Evolutionary conservation across 2,113 vertebrate species (phyloP).

Genomic region (Perccottus glenii): DNA sequence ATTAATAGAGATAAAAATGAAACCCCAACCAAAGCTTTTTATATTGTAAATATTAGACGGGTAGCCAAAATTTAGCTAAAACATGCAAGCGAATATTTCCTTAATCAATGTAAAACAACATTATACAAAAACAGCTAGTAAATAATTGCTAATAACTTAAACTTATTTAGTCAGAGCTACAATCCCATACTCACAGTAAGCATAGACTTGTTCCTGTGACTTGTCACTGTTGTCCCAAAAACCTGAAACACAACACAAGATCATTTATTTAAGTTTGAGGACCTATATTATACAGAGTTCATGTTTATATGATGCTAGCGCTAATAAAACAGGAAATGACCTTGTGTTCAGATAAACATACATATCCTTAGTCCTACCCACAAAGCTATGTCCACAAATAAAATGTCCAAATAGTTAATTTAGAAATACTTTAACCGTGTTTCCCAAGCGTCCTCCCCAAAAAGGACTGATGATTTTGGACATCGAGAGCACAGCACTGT

Average conservation of each 20-base stretch:
- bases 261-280: not conserved
- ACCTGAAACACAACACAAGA: constrained; percentile 56
- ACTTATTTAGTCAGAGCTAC: not conserved
- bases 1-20: too few relatives aligned
- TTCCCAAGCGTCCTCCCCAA: constrained; percentile 61
- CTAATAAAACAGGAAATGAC: constrained; percentile 48
- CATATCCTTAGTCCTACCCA: not conserved
- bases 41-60: too few relatives aligned
- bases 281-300: too few relatives aligned
- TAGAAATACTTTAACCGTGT: constrained; percentile 70
- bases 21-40: too few relatives aligned
- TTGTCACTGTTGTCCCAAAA: constrained; percentile 61
- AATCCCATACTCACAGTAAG: constrained; percentile 58
- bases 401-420: not conserved
- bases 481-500: constrained; percentile 58
- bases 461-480: constrained; percentile 69
- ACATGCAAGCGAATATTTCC: not conserved
- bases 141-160: too few relatives aligned
- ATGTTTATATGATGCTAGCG: not conserved
- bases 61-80: too few relatives aligned
- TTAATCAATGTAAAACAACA: not conserved
- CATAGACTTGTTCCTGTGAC: constrained; percentile 55
- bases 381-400: not conserved
- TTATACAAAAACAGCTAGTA: not conserved
- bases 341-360: constrained; percentile 46